phyloP scores from a whole-genome alignment of 2,888 invertebrate species.

The Xanthia togata region DNA sequence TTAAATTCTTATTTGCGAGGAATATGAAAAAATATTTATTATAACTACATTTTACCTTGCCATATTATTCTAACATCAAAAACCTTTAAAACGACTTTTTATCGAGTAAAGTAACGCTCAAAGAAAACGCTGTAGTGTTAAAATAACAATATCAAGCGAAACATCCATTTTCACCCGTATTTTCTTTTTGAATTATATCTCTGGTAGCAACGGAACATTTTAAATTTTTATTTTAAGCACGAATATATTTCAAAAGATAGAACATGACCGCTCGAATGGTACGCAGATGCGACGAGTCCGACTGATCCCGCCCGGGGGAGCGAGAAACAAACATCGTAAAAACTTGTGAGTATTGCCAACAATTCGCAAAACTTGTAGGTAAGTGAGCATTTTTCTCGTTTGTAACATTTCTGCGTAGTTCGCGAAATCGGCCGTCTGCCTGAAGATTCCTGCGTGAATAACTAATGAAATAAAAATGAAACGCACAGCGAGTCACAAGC shows the following conservation, averaged over 20 bases:
- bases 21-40: constrained; percentile 35
- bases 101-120: constrained; percentile 33
- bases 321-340: constrained; percentile 82
- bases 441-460: constrained; percentile 68
- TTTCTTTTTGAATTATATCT: constrained; percentile 64
- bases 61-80: constrained; percentile 26
- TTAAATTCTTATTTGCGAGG: constrained; percentile 34
- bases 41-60: constrained; percentile 40
- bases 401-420: constrained; percentile 70
- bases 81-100: constrained; percentile 42
- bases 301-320: constrained; percentile 78
- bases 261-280: constrained; percentile 79
- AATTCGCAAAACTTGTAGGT: constrained; percentile 80
- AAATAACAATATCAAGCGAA: constrained; percentile 55
- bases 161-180: constrained; percentile 56
- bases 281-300: constrained; percentile 83
- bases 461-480: constrained; percentile 78
- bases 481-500: constrained; percentile 67
- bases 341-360: constrained; percentile 83
- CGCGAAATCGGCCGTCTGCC: constrained; percentile 67
- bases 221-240: constrained; percentile 66
- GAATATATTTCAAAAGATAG: constrained; percentile 75
- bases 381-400: constrained; percentile 78
- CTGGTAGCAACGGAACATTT: constrained; percentile 60
- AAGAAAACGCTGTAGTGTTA: constrained; percentile 44